Percentiles rank a stretch among this genome's conserved stretches.
Evolutionary conservation across 2,888 invertebrate species (phyloP).

Genomic region (Penaeus monodon): DNA sequence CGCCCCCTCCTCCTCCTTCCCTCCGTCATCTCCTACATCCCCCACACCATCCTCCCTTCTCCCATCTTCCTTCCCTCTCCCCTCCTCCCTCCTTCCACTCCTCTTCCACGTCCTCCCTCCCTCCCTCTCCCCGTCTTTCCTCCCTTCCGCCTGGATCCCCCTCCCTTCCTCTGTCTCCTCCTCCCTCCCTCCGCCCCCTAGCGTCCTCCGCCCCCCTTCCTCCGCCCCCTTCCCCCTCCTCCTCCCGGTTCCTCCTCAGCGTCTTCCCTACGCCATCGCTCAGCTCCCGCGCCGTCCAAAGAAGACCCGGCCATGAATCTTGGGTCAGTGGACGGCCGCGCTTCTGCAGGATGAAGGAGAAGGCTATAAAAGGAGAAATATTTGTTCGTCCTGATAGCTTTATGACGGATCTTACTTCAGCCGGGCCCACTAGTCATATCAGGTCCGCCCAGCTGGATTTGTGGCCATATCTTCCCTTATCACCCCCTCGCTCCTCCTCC

Average conservation of each 20-base stretch:
- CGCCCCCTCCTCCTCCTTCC: not conserved
- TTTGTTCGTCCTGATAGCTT: conserved; percentile 59
- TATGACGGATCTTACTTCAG: conserved; percentile 62
- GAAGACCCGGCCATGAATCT: conserved; percentile 54
- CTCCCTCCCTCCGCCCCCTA: not conserved
- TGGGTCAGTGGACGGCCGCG: conserved; percentile 57
- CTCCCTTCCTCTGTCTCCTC: not conserved
- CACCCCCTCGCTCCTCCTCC: not conserved
- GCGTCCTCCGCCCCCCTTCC: not conserved
- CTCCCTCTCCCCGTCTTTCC: not conserved
- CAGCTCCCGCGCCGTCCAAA: conserved; percentile 28
- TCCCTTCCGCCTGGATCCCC: not conserved
- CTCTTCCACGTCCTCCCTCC: not conserved
- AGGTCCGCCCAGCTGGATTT: conserved; percentile 53
- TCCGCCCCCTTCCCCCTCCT: conserved; percentile 1
- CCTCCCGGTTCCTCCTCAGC: not conserved
- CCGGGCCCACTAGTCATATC: conserved; percentile 55
- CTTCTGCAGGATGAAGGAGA: conserved; percentile 56
- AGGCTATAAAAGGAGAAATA: conserved; percentile 60
- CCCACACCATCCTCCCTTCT: not conserved
- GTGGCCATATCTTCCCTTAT: conserved; percentile 57
- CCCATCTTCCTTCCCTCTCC: not conserved
- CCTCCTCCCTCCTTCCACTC: not conserved
- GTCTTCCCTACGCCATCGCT: conserved; percentile 9
- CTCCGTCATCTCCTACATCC: not conserved